Percentiles rank a stretch among this genome's conserved stretches.
Conservation (phyloP, 2,888 invertebrate genomes). For the Zygaena filipendulae region DNA sequence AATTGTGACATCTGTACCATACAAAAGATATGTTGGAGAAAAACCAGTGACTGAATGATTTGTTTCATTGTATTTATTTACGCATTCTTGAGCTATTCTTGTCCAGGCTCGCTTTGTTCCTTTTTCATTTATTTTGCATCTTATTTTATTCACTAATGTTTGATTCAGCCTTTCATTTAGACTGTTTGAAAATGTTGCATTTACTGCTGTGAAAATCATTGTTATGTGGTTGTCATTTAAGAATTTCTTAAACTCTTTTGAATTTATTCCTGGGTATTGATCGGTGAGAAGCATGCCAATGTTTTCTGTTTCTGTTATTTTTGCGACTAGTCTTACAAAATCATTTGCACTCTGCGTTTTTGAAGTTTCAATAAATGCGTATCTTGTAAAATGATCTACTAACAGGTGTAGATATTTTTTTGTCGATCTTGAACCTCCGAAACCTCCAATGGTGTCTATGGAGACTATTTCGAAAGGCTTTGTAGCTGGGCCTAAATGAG, state of each 20-base stretch:
- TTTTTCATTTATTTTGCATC: conserved; percentile 17
- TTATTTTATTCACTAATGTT: conserved; percentile 18
- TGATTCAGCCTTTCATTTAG: too few species aligned
- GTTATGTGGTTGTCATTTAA: conserved; percentile 9
- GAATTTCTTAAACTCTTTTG: conserved; percentile 11
- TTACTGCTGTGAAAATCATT: conserved; percentile 21
- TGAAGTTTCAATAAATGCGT: conserved; percentile 18
- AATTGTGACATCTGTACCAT: conserved; percentile 12
- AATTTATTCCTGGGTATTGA: conserved; percentile 20
- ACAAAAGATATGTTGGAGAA: conserved; percentile 14
- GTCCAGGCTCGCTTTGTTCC: conserved; percentile 16
- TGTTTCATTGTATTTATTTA: conserved; percentile 15
- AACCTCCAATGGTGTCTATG: conserved; percentile 19
- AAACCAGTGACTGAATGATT: conserved; percentile 16
- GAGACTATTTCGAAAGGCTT: too few species aligned
- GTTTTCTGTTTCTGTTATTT: conserved; percentile 4
- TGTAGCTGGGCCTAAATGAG: conserved; percentile 16
- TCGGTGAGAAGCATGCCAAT: conserved; percentile 7
- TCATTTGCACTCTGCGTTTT: conserved; percentile 18
- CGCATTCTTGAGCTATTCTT: conserved; percentile 16
- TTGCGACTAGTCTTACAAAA: conserved; percentile 15
- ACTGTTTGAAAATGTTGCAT: conserved; percentile 16
- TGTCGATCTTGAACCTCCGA: conserved; percentile 17
- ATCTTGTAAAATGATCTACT: too few species aligned
- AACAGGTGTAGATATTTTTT: conserved; percentile 19